A percentile compares a stretch with the other conserved stretches of the same genome.
phyloP scores from a whole-genome alignment of 1,140 invertebrate genomes.

The Idris sp. region DNA sequence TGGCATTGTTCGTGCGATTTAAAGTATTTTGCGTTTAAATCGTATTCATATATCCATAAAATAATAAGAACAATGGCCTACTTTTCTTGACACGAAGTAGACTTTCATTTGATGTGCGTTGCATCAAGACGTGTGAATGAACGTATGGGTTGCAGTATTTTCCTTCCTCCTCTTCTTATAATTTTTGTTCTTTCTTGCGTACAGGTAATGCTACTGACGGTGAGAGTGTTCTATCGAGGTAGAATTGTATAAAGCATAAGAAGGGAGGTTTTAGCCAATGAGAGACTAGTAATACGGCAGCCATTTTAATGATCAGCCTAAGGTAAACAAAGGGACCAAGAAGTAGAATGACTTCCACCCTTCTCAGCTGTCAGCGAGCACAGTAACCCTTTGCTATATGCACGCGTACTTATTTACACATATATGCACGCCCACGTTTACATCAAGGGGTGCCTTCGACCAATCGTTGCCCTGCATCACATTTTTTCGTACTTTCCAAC shows the following conservation, averaged over 20 bases:
- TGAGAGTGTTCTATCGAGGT: constrained; percentile 67
- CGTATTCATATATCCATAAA: constrained; percentile 23
- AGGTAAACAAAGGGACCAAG: constrained; percentile 76
- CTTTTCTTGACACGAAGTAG: constrained; percentile 54
- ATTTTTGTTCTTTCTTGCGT: constrained; percentile 40
- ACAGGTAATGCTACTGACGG: constrained; percentile 63
- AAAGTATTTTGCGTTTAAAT: constrained; percentile 16
- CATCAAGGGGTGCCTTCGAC: constrained; percentile 70
- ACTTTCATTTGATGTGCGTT: constrained; percentile 55
- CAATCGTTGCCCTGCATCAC: constrained; percentile 71
- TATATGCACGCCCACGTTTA: constrained; percentile 71
- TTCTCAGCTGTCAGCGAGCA: constrained; percentile 65
- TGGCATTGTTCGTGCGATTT: constrained; percentile 17
- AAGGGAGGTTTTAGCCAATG: constrained; percentile 73
- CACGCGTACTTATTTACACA: constrained; percentile 57
- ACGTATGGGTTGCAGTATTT: constrained; percentile 58
- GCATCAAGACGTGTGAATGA: constrained; percentile 58
- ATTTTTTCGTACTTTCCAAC: constrained; percentile 56
- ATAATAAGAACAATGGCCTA: constrained; percentile 58
- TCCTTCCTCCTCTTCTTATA: constrained; percentile 37
- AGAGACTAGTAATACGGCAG: constrained; percentile 73
- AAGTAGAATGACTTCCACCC: constrained; percentile 77
- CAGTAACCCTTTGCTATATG: constrained; percentile 69
- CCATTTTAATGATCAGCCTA: constrained; percentile 79
- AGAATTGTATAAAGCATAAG: constrained; percentile 62